Percentiles rank a stretch among this genome's conserved stretches.
Evolutionary conservation across 2,888 invertebrate genomes (phyloP).

Genomic region (Phengaris arion): DNA sequence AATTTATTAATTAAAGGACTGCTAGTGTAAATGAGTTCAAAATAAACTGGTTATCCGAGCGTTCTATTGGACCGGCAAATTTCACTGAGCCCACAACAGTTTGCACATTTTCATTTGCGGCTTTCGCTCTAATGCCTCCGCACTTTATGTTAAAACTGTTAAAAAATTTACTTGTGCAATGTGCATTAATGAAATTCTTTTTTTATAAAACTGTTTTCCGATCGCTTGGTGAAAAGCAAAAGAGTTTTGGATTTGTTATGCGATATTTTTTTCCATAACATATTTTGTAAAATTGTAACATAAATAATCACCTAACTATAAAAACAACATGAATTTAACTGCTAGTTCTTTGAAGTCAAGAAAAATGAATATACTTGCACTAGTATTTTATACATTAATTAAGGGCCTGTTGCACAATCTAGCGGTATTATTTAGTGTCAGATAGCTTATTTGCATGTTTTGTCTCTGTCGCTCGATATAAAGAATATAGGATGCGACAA

Average conservation of each 20-base stretch:
- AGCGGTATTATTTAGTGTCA: no score
- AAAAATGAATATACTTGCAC: no score
- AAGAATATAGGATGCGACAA: no score
- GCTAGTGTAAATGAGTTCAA: conserved; percentile 37
- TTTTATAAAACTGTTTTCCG: neutral
- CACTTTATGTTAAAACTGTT: conserved; percentile 23
- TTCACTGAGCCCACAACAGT: conserved; percentile 25
- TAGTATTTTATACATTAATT: no score
- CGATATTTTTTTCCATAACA: no score
- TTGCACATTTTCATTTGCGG: conserved; percentile 29
- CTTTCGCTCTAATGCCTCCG: conserved; percentile 28
- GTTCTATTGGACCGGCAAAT: conserved; percentile 12
- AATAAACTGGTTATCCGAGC: conserved; percentile 34
- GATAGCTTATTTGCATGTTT: no score
- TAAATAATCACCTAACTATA: no score
- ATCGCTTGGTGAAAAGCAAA: neutral
- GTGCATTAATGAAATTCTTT: conserved; percentile 11
- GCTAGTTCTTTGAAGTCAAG: no score
- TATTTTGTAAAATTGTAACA: no score
- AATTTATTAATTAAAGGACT: conserved; percentile 39
- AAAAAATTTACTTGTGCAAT: conserved; percentile 19
- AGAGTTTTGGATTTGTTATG: neutral
- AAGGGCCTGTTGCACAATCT: no score
- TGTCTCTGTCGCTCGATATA: no score
- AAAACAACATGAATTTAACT: no score